Conservation (phyloP, 2,113 vertebrate genomes). For the Phalacrocorax carbo region DNA sequence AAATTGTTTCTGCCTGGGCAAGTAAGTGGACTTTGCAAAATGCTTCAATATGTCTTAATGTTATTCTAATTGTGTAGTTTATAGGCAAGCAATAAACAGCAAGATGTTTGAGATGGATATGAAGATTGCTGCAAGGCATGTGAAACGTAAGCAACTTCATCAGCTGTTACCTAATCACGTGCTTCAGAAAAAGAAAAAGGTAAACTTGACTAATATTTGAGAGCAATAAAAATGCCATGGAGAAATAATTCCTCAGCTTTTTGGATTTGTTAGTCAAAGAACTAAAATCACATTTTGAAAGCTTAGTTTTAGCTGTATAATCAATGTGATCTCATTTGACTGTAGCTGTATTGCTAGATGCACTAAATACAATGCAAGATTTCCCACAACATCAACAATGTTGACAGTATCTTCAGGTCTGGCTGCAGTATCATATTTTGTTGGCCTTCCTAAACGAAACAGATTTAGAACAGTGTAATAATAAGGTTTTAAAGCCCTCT, state of each 20-base stretch:
- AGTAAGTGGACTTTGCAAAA: conserved; percentile 29
- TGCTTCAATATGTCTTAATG: conserved; percentile 44
- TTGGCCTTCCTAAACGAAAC: neutral
- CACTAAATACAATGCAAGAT: neutral
- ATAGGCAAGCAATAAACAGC: conserved; percentile 89
- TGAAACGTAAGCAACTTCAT: conserved; percentile 86
- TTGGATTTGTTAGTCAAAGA: neutral
- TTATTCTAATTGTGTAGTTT: conserved; percentile 79
- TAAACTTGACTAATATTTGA: conserved; percentile 48
- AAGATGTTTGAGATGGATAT: conserved; percentile 90
- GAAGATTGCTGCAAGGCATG: conserved; percentile 88
- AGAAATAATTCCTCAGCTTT: neutral
- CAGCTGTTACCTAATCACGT: conserved; percentile 83
- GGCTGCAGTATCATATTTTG: neutral
- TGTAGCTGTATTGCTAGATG: neutral
- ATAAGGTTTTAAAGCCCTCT: too few species aligned
- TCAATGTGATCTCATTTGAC: neutral
- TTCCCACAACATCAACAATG: neutral
- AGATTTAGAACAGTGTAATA: neutral
- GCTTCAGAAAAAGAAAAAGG: conserved; percentile 86
- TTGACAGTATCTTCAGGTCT: neutral
- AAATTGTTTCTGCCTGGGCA: neutral
- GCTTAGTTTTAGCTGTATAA: neutral
- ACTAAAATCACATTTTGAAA: neutral
- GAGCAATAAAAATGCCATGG: neutral